These are phyloP conservation scores for Glossophaga mutica DNA, from an alignment of 2,797 vertebrate genomes.

Conservation along the genomic window DNA sequence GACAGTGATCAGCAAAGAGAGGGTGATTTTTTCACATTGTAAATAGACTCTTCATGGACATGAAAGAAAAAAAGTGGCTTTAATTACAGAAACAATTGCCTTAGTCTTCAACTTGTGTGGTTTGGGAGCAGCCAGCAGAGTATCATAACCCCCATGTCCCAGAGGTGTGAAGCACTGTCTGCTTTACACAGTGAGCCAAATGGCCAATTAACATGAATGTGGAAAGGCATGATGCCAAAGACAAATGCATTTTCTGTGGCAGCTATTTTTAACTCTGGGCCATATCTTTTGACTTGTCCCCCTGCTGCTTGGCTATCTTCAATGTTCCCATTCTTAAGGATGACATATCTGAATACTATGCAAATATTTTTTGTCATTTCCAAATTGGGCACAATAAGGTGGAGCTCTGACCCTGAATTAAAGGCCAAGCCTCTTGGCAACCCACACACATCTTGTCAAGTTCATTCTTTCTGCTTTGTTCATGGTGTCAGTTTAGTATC, in stretches of 20 bases:
- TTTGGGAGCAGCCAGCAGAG: not conserved
- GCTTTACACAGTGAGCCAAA: not conserved
- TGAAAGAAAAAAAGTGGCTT: not conserved
- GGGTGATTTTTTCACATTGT: not conserved
- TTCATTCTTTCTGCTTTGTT: not conserved
- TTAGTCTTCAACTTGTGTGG: not conserved
- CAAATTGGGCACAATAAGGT: slow-evolving; percentile 19
- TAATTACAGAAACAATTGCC: slow-evolving; percentile 21
- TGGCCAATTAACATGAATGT: slow-evolving; percentile 10
- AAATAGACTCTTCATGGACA: not conserved
- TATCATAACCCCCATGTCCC: not conserved
- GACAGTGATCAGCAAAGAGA: not conserved
- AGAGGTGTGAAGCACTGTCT: not conserved
- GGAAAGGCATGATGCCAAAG: not conserved
- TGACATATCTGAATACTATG: not conserved
- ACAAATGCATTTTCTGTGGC: not conserved
- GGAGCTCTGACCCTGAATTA: not conserved
- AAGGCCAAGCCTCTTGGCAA: not conserved
- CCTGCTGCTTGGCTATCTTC: not conserved
- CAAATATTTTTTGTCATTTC: slow-evolving; percentile 15
- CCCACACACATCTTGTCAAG: not conserved
- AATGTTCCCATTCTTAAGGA: slow-evolving; percentile 26
- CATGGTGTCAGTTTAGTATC: not conserved
- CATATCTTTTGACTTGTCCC: slow-evolving; percentile 58
- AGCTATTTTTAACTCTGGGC: slow-evolving; percentile 51